Evolutionary conservation across 2,113 vertebrate genomes (phyloP).

Genomic region (Charadrius vociferus): DNA sequence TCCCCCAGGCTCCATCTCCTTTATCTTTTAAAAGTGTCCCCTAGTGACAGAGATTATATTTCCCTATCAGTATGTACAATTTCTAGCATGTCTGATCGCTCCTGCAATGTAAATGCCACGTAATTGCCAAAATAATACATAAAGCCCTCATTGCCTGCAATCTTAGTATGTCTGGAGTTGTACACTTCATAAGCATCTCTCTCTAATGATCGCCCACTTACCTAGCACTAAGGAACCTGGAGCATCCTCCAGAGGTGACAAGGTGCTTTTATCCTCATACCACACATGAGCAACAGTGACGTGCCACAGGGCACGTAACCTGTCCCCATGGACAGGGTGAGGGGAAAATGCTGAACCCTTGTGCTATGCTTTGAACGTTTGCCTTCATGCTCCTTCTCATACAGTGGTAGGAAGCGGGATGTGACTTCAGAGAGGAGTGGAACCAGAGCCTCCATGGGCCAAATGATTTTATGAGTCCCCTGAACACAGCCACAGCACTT

Average conservation of each 20-base stretch:
- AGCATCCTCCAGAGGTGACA: neutral
- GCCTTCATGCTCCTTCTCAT: neutral
- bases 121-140: neutral
- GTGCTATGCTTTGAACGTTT: neutral
- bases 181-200: neutral
- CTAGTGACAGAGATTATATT: neutral
- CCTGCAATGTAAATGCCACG: neutral
- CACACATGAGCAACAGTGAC: neutral
- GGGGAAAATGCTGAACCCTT: neutral
- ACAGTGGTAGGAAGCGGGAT: fast-evolving
- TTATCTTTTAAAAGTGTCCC: constrained; percentile 11
- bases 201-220: neutral
- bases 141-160: neutral
- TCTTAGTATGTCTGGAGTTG: neutral
- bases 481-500: fast-evolving
- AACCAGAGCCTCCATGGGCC: neutral
- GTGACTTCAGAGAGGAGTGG: neutral
- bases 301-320: fast-evolving
- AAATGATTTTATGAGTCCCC: neutral
- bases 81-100: neutral
- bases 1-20: neutral
- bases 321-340: fast-evolving
- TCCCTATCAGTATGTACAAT: neutral
- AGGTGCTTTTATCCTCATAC: neutral
- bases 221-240: neutral